A percentile compares a stretch with the other conserved stretches of the same genome.
Evolutionary conservation across 2,113 vertebrate species (phyloP).

Genomic region (Xenus cinereus): DNA sequence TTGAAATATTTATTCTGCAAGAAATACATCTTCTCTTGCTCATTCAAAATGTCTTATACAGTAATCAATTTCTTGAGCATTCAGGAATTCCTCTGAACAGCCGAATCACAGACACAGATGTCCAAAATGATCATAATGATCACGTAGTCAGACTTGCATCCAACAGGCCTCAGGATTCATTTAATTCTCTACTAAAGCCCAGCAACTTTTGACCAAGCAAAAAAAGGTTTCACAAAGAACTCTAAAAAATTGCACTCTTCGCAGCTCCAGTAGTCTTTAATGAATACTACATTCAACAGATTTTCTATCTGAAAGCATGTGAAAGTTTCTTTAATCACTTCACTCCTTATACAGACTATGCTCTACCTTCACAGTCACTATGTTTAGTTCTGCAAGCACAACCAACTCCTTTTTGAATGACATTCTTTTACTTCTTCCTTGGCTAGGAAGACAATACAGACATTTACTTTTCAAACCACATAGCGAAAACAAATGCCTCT

Average conservation of each 20-base stretch:
- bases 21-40: neutral
- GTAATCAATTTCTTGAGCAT: neutral
- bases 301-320: neutral
- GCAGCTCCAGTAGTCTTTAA: neutral
- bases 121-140: neutral
- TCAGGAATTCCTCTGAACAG: neutral
- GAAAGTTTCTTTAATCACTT: neutral
- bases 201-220: neutral
- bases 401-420: neutral
- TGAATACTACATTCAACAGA: neutral
- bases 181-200: neutral
- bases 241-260: neutral
- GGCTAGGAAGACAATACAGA: neutral
- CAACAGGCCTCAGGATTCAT: neutral
- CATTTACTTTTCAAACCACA: neutral
- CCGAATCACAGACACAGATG: neutral
- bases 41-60: neutral
- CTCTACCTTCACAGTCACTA: neutral
- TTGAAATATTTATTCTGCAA: conserved; percentile 2
- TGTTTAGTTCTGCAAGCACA: neutral
- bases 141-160: neutral
- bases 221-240: neutral
- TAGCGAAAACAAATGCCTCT: neutral
- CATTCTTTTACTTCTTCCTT: neutral
- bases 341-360: neutral